Conservation (phyloP, 2,797 vertebrate species). For the Micrastur ruficollis region DNA sequence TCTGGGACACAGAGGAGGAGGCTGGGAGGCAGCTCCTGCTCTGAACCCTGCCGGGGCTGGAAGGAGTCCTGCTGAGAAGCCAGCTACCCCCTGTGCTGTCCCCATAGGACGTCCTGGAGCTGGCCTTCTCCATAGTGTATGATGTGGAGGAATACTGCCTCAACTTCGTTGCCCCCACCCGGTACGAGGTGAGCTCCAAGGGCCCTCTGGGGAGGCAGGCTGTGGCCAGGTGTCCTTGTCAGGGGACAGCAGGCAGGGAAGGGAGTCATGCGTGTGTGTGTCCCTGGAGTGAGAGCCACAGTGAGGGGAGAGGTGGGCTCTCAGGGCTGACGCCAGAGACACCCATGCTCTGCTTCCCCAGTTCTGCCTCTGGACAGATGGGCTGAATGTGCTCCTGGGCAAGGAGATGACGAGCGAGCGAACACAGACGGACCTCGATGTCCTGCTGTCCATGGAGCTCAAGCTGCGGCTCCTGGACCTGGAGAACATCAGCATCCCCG, state of each 20-base stretch:
- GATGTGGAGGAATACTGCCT: constrained; percentile 89
- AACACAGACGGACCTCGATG: constrained; percentile 90
- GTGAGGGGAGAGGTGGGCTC: neutral
- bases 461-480: constrained; percentile 94
- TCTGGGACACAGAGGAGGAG: neutral
- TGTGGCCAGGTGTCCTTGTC: neutral
- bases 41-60: accelerated
- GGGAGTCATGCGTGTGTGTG: accelerated
- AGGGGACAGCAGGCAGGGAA: neutral
- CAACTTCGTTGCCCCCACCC: constrained; percentile 92
- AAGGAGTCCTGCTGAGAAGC: neutral
- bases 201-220: accelerated
- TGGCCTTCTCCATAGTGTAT: constrained; percentile 91
- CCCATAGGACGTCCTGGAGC: constrained; percentile 87
- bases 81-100: neutral
- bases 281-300: neutral
- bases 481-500: constrained; percentile 92
- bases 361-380: constrained; percentile 96
- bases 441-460: constrained; percentile 96
- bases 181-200: constrained; percentile 85
- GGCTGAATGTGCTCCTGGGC: constrained; percentile 89
- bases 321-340: neutral
- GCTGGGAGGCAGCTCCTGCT: neutral
- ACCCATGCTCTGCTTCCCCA: constrained; percentile 28
- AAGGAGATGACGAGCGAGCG: constrained; percentile 90